Percentiles rank a stretch among this genome's conserved stretches.
Evolutionary conservation across 2,797 vertebrate genomes (phyloP).

Genomic region (Rhinichthys osculus): DNA sequence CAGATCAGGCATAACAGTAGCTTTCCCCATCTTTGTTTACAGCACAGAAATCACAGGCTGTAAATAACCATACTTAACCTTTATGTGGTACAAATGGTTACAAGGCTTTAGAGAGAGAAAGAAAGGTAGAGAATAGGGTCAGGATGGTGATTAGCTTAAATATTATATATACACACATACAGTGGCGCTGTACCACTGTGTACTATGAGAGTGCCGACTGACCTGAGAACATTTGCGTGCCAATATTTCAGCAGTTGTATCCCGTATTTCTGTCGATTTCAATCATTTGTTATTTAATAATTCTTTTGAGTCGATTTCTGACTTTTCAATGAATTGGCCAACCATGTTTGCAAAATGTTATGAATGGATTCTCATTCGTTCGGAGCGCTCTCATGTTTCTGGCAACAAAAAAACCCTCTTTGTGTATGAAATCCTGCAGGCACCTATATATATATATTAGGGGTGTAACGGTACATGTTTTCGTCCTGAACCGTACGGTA

Average conservation of each 20-base stretch:
- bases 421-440: too few relatives aligned
- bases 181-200: neutral
- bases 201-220: neutral
- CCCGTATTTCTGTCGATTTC: neutral
- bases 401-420: too few relatives aligned
- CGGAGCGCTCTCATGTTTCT: neutral
- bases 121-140: constrained; percentile 7
- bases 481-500: too few relatives aligned
- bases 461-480: too few relatives aligned
- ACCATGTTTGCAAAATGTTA: neutral
- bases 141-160: neutral
- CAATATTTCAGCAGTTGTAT: neutral
- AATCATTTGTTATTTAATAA: neutral
- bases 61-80: constrained; percentile 23
- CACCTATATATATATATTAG: too few relatives aligned
- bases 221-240: neutral
- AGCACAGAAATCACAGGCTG: constrained; percentile 30
- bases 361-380: neutral
- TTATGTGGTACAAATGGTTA: constrained; percentile 20
- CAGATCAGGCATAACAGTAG: constrained; percentile 18
- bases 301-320: neutral
- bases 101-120: constrained; percentile 16
- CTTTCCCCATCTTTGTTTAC: neutral
- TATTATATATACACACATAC: neutral
- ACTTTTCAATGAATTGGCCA: neutral